Conservation (phyloP, 2,797 vertebrate genomes). For the Acanthopagrus latus region DNA sequence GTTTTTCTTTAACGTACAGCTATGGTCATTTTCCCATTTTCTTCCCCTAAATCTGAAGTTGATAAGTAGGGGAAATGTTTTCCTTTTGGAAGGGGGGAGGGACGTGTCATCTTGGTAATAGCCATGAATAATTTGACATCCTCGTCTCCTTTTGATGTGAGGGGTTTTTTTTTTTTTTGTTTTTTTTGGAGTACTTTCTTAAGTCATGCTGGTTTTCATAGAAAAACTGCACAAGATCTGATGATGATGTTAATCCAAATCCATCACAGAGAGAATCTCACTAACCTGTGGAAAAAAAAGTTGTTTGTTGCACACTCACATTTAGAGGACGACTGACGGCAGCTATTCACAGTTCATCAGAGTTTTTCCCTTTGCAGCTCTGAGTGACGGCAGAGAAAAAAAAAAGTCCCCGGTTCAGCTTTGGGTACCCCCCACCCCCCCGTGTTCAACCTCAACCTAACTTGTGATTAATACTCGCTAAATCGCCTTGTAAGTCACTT, state of each 20-base stretch:
- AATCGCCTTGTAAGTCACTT: constrained; percentile 33
- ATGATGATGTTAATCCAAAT: constrained; percentile 9
- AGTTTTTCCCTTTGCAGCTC: neutral
- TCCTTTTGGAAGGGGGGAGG: constrained; percentile 11
- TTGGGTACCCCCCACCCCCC: neutral
- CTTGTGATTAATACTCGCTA: constrained; percentile 39
- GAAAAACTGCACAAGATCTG: neutral
- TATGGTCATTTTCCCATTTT: constrained; percentile 10
- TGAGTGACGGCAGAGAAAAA: constrained; percentile 27
- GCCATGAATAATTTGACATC: constrained; percentile 18
- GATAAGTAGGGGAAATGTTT: constrained; percentile 12
- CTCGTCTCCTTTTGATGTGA: constrained; percentile 42
- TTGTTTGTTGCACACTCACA: neutral
- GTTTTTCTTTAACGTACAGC: constrained; percentile 39
- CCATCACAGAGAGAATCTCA: neutral
- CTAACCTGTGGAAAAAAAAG: neutral
- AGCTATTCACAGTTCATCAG: constrained; percentile 5
- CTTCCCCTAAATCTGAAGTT: constrained; percentile 7
- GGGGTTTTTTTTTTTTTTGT: neutral
- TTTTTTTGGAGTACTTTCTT: constrained; percentile 8
- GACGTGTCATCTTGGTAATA: constrained; percentile 20
- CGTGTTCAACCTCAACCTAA: constrained; percentile 21
- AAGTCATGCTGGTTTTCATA: neutral
- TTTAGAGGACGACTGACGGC: neutral
- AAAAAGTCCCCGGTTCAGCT: constrained; percentile 7